Evolutionary conservation across 2,113 vertebrate genomes (phyloP), one percentile per base, ranked within the genome.

Genomic region (Nestor notabilis): DNA sequence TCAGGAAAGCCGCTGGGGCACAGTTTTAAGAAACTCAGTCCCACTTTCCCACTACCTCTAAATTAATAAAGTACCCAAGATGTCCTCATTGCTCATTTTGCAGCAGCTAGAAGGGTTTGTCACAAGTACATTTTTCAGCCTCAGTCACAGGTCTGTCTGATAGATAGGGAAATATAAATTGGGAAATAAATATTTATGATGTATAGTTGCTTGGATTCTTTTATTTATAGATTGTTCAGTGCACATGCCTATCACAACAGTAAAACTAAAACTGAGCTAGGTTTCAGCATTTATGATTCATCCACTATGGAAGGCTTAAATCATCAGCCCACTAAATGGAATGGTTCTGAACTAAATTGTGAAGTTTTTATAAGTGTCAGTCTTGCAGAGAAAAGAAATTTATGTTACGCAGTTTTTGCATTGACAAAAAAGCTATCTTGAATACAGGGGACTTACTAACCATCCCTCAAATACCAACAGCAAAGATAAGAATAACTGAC

Each of bases 151-250:
- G 41, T 79, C 65, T 87, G 5, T 43, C 33, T 93, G 93, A 95
- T 78, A 24, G 64, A 87, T 49, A 91, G 55, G 83, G 52, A 96
- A 96, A 86, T 27, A 69, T 56, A 93, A 95, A 92, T 65, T 86
- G 80, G 65, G 61, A 88, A 94, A 95, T 95, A 95, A 98, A 97
- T 96, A 97, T 96, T 98, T 97, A 95, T 94, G 90, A 78, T 56
- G 31, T 86, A 47, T 27, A 96, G 56, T 93, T 14, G 11, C 60
- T 95, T 13, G 6, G 66, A 68, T 37, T 70, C 28, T 68, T 97
- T 93, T 96, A 77, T 97, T 97, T 97, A 90, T 91, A 74, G 55
- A 49, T 80, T 60, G 23, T 82, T 96, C 49, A n/a, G 17, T 90
- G 64, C 71, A 65, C 80, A 53, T 95, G 94, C 81, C 90, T 93